phyloP scores from a whole-genome alignment of 1,140 invertebrate species.

The Drosophila sulfurigaster region DNA sequence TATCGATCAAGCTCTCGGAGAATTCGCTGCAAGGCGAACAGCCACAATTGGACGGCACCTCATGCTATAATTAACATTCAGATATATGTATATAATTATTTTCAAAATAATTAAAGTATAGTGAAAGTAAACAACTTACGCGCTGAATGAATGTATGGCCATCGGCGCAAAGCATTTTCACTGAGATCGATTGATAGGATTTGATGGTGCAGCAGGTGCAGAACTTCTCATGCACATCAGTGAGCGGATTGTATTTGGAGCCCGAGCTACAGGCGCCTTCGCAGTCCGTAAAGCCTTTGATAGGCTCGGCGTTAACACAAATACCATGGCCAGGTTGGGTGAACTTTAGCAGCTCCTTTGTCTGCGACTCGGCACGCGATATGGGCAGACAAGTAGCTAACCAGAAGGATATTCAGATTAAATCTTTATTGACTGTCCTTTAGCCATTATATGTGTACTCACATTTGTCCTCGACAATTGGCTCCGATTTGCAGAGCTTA shows the following conservation, averaged over 20 bases:
- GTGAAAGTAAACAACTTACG: slow-evolving; percentile 35
- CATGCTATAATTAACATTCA: slow-evolving; percentile 51
- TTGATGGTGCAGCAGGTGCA: slow-evolving; percentile 81
- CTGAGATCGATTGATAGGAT: slow-evolving; percentile 67
- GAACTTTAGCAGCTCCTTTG: slow-evolving; percentile 86
- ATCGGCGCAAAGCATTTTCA: slow-evolving; percentile 78
- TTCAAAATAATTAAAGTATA: background rate
- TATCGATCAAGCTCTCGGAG: slow-evolving; percentile 52
- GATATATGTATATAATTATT: background rate
- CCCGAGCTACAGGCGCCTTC: slow-evolving; percentile 88
- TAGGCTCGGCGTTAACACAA: slow-evolving; percentile 87
- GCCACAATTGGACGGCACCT: slow-evolving; percentile 68
- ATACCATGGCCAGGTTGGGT: slow-evolving; percentile 85
- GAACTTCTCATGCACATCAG: slow-evolving; percentile 74
- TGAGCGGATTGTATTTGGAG: slow-evolving; percentile 87
- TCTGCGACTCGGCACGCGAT: slow-evolving; percentile 85
- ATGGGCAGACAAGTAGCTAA: slow-evolving; percentile 86
- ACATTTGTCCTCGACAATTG: slow-evolving; percentile 84
- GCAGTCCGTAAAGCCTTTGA: slow-evolving; percentile 88
- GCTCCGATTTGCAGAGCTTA: slow-evolving; percentile 86
- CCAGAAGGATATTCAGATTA: slow-evolving; percentile 45
- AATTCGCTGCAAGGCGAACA: slow-evolving; percentile 67
- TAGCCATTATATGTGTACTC: slow-evolving; percentile 6
- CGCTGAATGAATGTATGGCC: slow-evolving; percentile 61
- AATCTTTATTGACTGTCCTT: background rate